Conservation (phyloP, 2,888 invertebrate species). For the Lasioglossum malachurum region DNA sequence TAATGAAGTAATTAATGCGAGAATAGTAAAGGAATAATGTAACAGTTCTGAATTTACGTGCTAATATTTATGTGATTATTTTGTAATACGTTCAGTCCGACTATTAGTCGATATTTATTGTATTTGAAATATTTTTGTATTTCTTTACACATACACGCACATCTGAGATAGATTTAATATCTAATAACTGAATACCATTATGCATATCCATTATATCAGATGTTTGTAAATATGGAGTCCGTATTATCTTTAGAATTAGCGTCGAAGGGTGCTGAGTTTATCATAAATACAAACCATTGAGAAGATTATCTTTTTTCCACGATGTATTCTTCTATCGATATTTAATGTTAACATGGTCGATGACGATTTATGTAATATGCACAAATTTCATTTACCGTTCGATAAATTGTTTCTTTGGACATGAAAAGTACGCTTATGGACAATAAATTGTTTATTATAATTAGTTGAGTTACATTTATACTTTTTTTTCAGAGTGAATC, state of each 20-base stretch:
- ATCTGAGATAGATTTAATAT: constrained; percentile 20
- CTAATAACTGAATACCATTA: constrained; percentile 27
- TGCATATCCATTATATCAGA: constrained; percentile 21
- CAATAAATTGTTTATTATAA: constrained; percentile 35
- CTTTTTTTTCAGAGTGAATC: background rate
- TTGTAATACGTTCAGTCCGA: constrained; percentile 39
- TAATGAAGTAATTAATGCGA: constrained; percentile 27
- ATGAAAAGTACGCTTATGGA: constrained; percentile 7
- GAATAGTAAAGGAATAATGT: constrained; percentile 18
- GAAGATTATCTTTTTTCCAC: constrained; percentile 22
- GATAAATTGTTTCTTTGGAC: constrained; percentile 16
- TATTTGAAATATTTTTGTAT: constrained; percentile 41
- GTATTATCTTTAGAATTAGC: constrained; percentile 34
- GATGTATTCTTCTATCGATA: constrained; percentile 7
- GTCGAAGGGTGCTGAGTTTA: constrained; percentile 43
- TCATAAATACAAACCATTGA: constrained; percentile 29
- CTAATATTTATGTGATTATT: constrained; percentile 30
- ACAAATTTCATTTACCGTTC: constrained; percentile 14
- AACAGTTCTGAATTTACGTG: constrained; percentile 18
- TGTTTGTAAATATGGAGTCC: constrained; percentile 45
- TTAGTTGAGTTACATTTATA: constrained; percentile 12
- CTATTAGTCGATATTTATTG: constrained; percentile 37
- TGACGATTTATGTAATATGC: constrained; percentile 24
- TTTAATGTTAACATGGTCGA: background rate
- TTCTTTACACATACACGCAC: constrained; percentile 32